Conservation (phyloP, 2,113 vertebrate species). For the Thunnus thynnus region DNA sequence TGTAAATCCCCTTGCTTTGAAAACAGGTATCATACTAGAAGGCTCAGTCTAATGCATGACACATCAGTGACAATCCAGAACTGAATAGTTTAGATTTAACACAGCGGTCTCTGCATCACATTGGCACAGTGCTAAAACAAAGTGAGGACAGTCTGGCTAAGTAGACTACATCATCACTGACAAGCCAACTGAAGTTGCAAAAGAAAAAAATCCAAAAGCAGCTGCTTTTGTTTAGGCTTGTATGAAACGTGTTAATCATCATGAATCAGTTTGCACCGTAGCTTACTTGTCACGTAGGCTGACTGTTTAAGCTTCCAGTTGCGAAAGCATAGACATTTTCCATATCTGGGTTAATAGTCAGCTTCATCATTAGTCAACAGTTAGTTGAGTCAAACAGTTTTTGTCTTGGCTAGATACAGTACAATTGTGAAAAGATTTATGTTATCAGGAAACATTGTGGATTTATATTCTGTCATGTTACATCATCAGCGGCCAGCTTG, state of each 20-base stretch:
- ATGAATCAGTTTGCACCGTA: background rate
- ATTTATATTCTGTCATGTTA: background rate
- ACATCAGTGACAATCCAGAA: background rate
- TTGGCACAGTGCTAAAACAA: too few species aligned
- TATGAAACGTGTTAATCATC: background rate
- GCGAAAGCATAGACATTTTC: background rate
- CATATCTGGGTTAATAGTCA: background rate
- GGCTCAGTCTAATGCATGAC: background rate
- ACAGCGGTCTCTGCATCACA: background rate
- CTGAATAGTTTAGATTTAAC: background rate
- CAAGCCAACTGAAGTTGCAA: background rate
- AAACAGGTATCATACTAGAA: background rate
- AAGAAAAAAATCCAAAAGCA: background rate
- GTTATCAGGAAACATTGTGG: background rate
- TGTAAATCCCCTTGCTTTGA: background rate
- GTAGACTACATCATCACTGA: too few species aligned
- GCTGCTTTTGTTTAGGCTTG: background rate
- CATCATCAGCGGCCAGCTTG: background rate
- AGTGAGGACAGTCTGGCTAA: too few species aligned
- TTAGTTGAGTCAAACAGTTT: background rate
- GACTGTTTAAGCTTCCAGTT: background rate
- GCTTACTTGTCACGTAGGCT: background rate
- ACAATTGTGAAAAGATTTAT: slow-evolving; percentile 19
- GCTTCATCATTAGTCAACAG: background rate
- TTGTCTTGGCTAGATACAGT: background rate